Percentiles rank a stretch among this genome's conserved stretches.
Evolutionary conservation across 1,140 invertebrate species (phyloP).

Genomic region (Carposina sasakii): DNA sequence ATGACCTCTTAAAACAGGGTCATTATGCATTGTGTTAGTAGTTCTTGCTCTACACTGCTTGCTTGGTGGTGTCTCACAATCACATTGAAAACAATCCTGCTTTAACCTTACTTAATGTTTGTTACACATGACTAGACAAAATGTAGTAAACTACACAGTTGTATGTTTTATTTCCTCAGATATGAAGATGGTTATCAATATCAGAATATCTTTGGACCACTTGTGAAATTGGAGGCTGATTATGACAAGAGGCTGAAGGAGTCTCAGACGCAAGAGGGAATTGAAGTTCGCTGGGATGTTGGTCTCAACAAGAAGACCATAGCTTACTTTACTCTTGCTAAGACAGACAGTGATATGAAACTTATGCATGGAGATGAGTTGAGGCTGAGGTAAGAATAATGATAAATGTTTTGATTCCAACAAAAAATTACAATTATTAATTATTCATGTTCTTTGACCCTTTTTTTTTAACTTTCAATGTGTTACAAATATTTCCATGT

Average conservation of each 20-base stretch:
- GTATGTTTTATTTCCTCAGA: slow-evolving; percentile 40
- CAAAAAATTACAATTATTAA: neutral
- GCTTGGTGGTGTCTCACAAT: no score
- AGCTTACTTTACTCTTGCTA: slow-evolving; percentile 97
- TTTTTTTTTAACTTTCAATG: no score
- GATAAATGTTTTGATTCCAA: neutral
- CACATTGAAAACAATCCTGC: no score
- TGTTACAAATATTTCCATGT: neutral
- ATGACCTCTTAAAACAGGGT: no score
- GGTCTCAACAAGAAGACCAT: slow-evolving; percentile 98
- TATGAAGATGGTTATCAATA: slow-evolving; percentile 99
- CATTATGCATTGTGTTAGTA: no score
- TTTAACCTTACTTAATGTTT: no score
- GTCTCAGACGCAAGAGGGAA: slow-evolving; percentile 98
- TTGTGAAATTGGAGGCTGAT: slow-evolving; percentile 98
- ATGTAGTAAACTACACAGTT: no score
- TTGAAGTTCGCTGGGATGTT: slow-evolving; percentile 98
- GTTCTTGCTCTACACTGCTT: no score
- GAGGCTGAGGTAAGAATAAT: slow-evolving; percentile 80
- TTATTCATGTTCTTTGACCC: neutral
- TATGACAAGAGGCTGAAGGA: slow-evolving; percentile 99
- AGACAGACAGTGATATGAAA: slow-evolving; percentile 98
- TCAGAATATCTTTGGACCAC: slow-evolving; percentile 97
- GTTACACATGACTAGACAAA: no score
- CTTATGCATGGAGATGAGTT: slow-evolving; percentile 99